phyloP scores from a whole-genome alignment of 1,140 invertebrate species.

The Araneus ventricosus region DNA sequence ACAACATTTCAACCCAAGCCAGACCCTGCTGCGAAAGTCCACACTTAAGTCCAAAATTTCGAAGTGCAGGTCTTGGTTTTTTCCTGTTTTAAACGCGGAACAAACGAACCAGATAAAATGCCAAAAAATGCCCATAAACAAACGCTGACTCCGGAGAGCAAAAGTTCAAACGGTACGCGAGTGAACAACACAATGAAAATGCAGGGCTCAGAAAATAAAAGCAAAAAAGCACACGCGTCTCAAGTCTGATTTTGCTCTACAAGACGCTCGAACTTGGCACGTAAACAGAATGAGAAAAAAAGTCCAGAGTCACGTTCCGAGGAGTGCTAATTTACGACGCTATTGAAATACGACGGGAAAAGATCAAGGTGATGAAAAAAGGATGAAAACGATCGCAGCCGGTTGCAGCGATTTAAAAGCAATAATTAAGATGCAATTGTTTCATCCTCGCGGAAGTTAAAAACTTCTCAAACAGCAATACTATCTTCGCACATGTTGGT shows the following conservation, averaged over 20 bases:
- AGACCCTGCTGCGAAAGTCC: not conserved
- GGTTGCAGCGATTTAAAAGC: not conserved
- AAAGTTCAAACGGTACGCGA: slow-evolving; percentile 15
- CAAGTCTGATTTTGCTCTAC: not conserved
- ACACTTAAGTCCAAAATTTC: too few relatives aligned
- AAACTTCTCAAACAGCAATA: not conserved
- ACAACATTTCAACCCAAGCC: not conserved
- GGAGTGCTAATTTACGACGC: slow-evolving; percentile 8
- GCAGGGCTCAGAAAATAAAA: not conserved
- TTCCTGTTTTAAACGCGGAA: not conserved
- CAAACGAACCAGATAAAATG: not conserved
- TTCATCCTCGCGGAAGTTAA: not conserved
- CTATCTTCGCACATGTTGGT: not conserved
- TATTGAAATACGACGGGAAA: slow-evolving; percentile 2
- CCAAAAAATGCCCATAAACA: not conserved
- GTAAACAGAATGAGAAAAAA: not conserved
- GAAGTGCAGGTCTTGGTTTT: too few relatives aligned
- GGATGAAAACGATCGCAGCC: not conserved
- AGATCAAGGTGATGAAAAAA: slow-evolving; percentile 26
- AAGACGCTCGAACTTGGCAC: slow-evolving; percentile 12
- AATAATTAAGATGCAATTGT: slow-evolving; percentile 26
- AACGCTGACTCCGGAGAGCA: not conserved
- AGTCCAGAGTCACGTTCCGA: not conserved
- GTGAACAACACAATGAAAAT: not conserved
- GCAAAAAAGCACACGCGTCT: not conserved